phyloP scores from a whole-genome alignment of 2,113 vertebrate species.

The Syngnathoides biaculeatus region DNA sequence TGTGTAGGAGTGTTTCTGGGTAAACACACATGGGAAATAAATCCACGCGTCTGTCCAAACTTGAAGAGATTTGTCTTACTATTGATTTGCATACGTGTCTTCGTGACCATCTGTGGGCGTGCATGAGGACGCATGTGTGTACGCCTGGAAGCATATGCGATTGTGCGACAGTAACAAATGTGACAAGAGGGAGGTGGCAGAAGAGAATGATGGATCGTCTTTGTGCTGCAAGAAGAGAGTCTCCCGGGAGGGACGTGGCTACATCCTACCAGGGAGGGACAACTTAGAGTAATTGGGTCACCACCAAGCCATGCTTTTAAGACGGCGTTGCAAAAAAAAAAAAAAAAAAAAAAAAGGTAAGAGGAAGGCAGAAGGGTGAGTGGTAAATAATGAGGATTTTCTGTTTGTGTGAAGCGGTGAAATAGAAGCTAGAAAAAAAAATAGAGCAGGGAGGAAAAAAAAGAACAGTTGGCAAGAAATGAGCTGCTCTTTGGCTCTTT shows the following conservation, averaged over 20 bases:
- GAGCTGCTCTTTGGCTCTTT: constrained; percentile 27
- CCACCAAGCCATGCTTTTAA: constrained; percentile 47
- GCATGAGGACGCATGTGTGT: constrained; percentile 10
- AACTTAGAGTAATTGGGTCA: constrained; percentile 73
- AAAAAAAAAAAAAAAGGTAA: constrained; percentile 36
- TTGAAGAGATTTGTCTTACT: constrained; percentile 24
- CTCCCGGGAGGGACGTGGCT: constrained; percentile 54
- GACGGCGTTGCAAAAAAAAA: constrained; percentile 12
- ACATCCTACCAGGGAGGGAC: constrained; percentile 54
- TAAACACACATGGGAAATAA: constrained; percentile 15
- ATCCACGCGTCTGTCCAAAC: constrained; percentile 21
- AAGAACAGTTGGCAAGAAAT: constrained; percentile 25
- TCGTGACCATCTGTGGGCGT: constrained; percentile 26
- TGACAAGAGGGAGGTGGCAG: constrained; percentile 44
- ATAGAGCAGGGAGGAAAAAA: background rate
- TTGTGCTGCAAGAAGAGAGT: constrained; percentile 44
- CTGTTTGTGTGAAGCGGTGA: constrained; percentile 22
- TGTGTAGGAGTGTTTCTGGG: constrained; percentile 10
- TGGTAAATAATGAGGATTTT: constrained; percentile 48
- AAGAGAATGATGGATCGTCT: constrained; percentile 60
- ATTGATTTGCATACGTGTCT: constrained; percentile 22
- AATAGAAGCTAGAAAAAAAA: constrained; percentile 17
- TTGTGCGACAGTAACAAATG: constrained; percentile 41
- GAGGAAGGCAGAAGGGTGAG: constrained; percentile 30
- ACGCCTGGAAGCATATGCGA: constrained; percentile 9